Evolutionary conservation across 2,888 invertebrate genomes (phyloP).

Genomic region (Sphinx pinastri): DNA sequence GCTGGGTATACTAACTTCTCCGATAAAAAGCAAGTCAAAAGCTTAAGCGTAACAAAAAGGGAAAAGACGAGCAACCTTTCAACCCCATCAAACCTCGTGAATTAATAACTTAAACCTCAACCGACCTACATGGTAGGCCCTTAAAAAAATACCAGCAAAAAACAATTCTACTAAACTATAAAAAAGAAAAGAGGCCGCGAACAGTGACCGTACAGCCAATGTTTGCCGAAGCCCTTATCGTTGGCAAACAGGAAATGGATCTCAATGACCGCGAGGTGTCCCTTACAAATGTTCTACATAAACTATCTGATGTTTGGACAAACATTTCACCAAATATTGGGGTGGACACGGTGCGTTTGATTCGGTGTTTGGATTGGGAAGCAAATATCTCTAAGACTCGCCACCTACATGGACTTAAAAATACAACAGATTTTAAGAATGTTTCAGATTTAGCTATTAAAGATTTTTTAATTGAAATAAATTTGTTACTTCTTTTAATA

Average conservation of each 20-base stretch:
- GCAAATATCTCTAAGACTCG: constrained; percentile 20
- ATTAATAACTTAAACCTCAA: neutral
- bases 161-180: constrained; percentile 8
- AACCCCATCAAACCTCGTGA: neutral
- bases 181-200: constrained; percentile 17
- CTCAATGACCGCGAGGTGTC: constrained; percentile 48
- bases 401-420: constrained; percentile 16
- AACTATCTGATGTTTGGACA: constrained; percentile 45
- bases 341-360: constrained; percentile 50
- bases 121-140: constrained; percentile 17
- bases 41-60: too few species aligned
- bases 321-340: constrained; percentile 53
- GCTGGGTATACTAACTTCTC: too few species aligned
- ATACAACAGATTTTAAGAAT: neutral
- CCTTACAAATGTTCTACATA: constrained; percentile 50
- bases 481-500: too few species aligned
- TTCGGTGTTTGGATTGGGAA: constrained; percentile 44
- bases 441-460: neutral
- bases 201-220: constrained; percentile 20
- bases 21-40: too few species aligned
- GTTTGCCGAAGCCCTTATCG: constrained; percentile 56
- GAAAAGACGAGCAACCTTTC: too few species aligned
- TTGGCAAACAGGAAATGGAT: constrained; percentile 58
- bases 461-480: too few species aligned
- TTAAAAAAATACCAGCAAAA: constrained; percentile 1